Evolutionary conservation across 37 sponge, comb jelly and placozoan species (phyloP).

Genomic region (Theonella swinhoei): DNA sequence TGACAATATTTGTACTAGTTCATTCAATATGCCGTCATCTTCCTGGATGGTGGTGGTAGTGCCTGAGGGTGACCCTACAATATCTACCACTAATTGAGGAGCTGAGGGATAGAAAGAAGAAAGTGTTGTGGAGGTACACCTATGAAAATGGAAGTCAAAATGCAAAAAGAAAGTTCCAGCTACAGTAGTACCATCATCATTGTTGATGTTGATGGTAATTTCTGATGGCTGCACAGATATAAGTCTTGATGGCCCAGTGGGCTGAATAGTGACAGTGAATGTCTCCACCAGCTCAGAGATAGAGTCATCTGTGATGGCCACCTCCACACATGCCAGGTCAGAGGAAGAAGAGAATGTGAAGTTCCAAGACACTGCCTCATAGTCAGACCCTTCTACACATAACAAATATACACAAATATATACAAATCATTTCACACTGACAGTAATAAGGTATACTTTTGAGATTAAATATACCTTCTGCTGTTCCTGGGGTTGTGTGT

Average conservation of each 20-base stretch:
- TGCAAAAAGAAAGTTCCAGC: no score
- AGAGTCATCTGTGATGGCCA: not conserved
- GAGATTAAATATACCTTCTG: no score
- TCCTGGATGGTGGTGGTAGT: not conserved
- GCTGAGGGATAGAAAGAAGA: not conserved
- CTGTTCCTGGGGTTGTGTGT: not conserved
- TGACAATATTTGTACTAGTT: not conserved
- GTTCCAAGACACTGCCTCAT: not conserved
- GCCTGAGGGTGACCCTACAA: not conserved
- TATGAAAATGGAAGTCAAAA: no score
- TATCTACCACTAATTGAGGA: not conserved
- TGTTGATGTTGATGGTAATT: not conserved
- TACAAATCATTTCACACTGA: no score
- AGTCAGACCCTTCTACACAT: not conserved
- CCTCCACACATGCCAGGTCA: not conserved
- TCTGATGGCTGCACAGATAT: not conserved
- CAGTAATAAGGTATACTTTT: no score
- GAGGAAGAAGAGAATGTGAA: not conserved
- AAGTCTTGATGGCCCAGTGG: not conserved
- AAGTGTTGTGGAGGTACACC: no score
- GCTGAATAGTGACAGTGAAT: not conserved
- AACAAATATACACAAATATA: no score
- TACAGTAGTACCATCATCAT: not conserved
- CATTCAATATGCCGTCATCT: not conserved
- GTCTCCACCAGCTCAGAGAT: not conserved